Base-by-base conservation (phyloP, 2,888 invertebrate genomes). In the Theodoxus fluviatilis region DNA sequence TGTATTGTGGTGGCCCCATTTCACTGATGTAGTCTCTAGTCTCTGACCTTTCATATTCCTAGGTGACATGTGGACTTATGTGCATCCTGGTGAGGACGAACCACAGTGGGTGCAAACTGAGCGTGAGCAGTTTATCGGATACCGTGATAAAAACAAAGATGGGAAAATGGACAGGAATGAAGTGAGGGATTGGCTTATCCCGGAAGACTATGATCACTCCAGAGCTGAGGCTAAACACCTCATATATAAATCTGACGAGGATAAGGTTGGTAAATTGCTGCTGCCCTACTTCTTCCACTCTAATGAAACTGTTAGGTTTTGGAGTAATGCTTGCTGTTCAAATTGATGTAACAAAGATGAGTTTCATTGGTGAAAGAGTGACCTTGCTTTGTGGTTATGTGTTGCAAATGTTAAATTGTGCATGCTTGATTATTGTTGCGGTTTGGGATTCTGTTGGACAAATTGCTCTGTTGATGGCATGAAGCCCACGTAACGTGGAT, bases 61-160 rank as follows among this genome's bases (percentile, higher is more conserved):
- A 91, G 91, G 90, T 0, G 97, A 98, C 86, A 94, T 98, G 94
- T 98, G 95, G 89, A 91, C 92, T 28, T 78, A 78, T 71, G 84
- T 86, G 61, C 76, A 80, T 33, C 79, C 78, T 33, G 81, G 79
- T 67, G 91, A 90, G 1, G 91, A 91, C 31, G 92, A 92, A 69
- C 98, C 98, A 0, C 96, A 96, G 82, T 99, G 98, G 98, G 96
- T 99, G 65, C 92, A 92, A 83, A 94, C 92, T 84, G 98, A 99
- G 87, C 90, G 95, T 35, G 95, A 96, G 79, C 94, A 96, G 85
- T 99, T 98, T 88, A 88, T 90, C 31, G 91, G 91, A 52, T 94
- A 92, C 88, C 90, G 95, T 59, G 93, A 93, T 84, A 92, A 93
- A 81, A 93, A 96, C 87, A 91, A 92, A 69, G 92, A 96, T 88